These are phyloP conservation scores for Promerops cafer DNA, from an alignment of 2,113 vertebrate species.

Conservation along the genomic window DNA sequence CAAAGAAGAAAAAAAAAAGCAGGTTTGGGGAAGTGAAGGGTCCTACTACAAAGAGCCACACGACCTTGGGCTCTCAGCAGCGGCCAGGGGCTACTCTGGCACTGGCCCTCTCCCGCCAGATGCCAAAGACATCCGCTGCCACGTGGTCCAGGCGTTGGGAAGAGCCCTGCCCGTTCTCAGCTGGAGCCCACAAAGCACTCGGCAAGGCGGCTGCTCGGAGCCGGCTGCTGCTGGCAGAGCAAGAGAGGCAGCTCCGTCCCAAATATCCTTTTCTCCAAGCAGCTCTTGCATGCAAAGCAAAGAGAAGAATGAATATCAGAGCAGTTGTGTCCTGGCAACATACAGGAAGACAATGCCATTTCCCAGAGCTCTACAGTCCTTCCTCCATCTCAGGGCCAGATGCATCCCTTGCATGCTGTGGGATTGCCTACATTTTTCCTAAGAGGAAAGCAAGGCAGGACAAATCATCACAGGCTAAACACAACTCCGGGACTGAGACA, in stretches of 20 bases:
- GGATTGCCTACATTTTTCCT: not conserved
- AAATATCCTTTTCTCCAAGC: not conserved
- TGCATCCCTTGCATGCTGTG: rapidly evolving
- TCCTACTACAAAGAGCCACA: not conserved
- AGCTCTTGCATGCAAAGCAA: not conserved
- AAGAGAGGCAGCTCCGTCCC: not conserved
- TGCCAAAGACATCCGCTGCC: rapidly evolving
- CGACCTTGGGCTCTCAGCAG: rapidly evolving
- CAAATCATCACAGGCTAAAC: not conserved
- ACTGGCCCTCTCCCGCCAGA: rapidly evolving
- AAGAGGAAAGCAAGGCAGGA: not conserved
- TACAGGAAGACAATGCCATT: not conserved
- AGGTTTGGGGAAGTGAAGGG: not conserved
- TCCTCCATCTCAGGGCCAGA: not conserved
- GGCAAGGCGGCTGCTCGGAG: rapidly evolving
- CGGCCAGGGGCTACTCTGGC: not conserved
- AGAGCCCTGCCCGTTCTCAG: not conserved
- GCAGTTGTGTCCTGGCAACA: not conserved
- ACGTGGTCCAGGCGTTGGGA: rapidly evolving
- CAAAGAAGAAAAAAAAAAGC: rapidly evolving
- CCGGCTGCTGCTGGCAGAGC: not conserved
- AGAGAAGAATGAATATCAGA: not conserved
- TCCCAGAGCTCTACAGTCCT: not conserved
- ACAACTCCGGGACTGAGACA: rapidly evolving
- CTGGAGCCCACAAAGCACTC: not conserved